These are phyloP conservation scores for Amiota minor DNA, from an alignment of 2,888 invertebrate species.

Conservation along the genomic window DNA sequence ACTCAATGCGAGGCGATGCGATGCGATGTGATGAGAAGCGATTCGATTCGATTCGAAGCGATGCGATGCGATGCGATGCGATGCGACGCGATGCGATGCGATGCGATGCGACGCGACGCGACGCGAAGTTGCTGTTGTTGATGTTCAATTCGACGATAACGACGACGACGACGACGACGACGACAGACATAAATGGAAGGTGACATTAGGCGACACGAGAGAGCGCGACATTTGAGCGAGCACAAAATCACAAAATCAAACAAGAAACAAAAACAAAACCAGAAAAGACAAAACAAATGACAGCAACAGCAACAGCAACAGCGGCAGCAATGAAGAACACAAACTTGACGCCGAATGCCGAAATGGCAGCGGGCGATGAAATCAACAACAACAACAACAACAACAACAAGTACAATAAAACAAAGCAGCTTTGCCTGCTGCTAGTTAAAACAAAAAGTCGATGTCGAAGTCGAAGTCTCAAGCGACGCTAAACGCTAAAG, in stretches of 20 bases:
- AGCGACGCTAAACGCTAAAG: no score
- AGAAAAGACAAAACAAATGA: neutral
- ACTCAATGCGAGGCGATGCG: neutral
- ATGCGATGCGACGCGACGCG: neutral
- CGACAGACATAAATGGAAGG: neutral
- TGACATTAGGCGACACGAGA: neutral
- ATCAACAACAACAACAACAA: constrained; percentile 30
- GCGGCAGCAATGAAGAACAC: neutral
- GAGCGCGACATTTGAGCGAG: neutral
- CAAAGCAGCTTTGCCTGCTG: constrained; percentile 6
- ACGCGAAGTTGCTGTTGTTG: neutral
- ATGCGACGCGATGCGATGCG: neutral
- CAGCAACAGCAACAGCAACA: neutral
- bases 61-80: neutral
- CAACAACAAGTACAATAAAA: constrained; percentile 10
- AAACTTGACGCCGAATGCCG: neutral
- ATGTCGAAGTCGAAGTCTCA: no score
- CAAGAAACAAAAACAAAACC: neutral
- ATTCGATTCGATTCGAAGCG: neutral
- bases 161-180: neutral
- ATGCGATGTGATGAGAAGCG: neutral
- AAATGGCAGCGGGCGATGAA: no score
- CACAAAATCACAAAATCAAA: neutral
- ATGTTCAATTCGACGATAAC: neutral
- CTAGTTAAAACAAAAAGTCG: neutral